Evolutionary conservation across 2,888 invertebrate species (phyloP).

Genomic region (Ectropis crepuscularia): DNA sequence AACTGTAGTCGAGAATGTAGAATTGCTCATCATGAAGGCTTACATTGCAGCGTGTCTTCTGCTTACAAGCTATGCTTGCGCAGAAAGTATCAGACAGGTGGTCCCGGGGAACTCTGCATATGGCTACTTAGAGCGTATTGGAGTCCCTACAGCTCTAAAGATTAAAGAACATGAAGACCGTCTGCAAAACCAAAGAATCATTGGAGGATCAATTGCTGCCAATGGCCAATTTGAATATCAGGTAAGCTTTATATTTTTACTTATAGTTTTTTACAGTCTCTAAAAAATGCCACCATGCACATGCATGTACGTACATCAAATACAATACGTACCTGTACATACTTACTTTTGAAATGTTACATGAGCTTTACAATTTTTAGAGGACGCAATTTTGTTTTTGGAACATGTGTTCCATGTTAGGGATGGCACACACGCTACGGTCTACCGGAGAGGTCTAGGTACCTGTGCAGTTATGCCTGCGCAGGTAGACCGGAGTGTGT

Average conservation of each 20-base stretch:
- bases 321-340: no score
- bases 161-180: constrained; percentile 39
- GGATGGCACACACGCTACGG: no score
- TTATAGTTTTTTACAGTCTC: neutral
- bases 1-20: neutral
- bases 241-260: constrained; percentile 37
- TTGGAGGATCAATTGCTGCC: constrained; percentile 40
- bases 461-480: no score
- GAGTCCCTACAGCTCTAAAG: constrained; percentile 43
- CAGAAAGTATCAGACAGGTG: constrained; percentile 32
- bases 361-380: no score
- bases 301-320: no score
- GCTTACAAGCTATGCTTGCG: constrained; percentile 37
- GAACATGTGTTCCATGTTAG: no score
- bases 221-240: constrained; percentile 47
- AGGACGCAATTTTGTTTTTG: no score
- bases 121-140: constrained; percentile 42
- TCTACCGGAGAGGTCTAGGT: no score
- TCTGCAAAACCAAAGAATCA: constrained; percentile 39
- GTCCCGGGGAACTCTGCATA: constrained; percentile 39
- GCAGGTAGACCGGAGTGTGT: no score
- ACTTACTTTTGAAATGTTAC: no score
- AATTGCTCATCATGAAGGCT: constrained; percentile 29
- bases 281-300: no score
- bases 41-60: constrained; percentile 32